Conservation (phyloP, 2,797 vertebrate genomes). For the Phrynocephalus vlangalii region DNA sequence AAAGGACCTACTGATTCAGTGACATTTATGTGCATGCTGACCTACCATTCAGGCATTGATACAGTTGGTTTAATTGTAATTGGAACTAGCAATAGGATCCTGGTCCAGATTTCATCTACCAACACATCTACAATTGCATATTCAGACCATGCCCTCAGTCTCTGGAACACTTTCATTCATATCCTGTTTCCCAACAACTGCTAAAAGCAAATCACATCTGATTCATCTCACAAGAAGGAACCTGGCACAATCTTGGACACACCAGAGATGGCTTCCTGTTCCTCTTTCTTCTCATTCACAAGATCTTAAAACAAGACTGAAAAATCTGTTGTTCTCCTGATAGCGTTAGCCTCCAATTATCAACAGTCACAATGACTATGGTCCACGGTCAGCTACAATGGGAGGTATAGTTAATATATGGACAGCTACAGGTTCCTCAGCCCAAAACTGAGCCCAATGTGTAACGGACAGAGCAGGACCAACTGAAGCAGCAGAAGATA, state of each 20-base stretch:
- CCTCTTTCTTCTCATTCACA: not conserved
- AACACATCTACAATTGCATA: not conserved
- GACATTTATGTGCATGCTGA: too few relatives aligned
- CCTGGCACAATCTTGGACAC: not conserved
- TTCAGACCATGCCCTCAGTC: not conserved
- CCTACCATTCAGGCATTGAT: too few relatives aligned
- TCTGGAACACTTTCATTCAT: not conserved
- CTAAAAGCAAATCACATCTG: not conserved
- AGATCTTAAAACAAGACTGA: not conserved
- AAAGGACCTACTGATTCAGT: too few relatives aligned
- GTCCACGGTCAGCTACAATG: too few relatives aligned
- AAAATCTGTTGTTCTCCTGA: not conserved
- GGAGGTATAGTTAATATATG: not conserved
- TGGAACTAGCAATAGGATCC: too few relatives aligned
- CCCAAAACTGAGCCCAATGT: not conserved
- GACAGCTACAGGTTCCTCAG: not conserved
- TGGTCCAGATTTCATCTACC: not conserved
- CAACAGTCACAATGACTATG: not conserved
- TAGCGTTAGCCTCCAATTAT: not conserved
- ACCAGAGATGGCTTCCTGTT: not conserved
- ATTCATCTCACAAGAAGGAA: not conserved
- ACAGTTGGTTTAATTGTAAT: too few relatives aligned
- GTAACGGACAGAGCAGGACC: not conserved
- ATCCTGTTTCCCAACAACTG: not conserved
- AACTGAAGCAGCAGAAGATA: not conserved